These are phyloP conservation scores for Leucoraja ocellata DNA, from an alignment of 2,797 vertebrate genomes.

Conservation along the genomic window DNA sequence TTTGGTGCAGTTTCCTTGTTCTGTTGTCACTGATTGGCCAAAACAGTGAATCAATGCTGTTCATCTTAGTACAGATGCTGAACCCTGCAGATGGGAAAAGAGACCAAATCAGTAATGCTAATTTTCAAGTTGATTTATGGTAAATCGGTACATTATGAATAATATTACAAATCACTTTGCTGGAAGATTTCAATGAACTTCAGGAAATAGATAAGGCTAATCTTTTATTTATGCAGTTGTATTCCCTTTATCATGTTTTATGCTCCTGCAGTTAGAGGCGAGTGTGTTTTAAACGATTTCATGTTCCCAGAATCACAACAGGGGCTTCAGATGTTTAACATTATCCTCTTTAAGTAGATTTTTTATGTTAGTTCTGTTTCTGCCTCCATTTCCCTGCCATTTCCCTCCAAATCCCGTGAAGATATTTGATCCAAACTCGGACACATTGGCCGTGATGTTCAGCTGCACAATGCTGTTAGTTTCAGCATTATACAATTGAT, in stretches of 20 bases:
- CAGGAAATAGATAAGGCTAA: conserved; percentile 35
- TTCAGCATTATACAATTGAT: no score
- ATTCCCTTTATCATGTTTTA: conserved; percentile 7
- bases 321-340: neutral
- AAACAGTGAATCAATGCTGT: conserved; percentile 21
- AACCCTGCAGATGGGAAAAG: conserved; percentile 22
- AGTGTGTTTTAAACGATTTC: conserved; percentile 7
- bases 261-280: neutral
- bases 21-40: conserved; percentile 13
- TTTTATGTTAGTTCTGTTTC: neutral
- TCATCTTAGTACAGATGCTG: conserved; percentile 31
- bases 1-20: conserved; percentile 11
- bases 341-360: neutral
- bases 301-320: neutral
- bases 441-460: neutral
- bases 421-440: neutral
- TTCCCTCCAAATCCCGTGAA: neutral
- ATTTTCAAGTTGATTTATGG: conserved; percentile 38
- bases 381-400: neutral
- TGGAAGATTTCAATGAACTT: conserved; percentile 28
- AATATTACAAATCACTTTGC: conserved; percentile 38
- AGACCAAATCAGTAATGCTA: conserved; percentile 37
- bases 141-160: conserved; percentile 36
- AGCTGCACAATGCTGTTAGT: no score
- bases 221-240: conserved; percentile 37